phyloP scores from a whole-genome alignment of 2,888 invertebrate genomes.

The Petrophora chlorosata region DNA sequence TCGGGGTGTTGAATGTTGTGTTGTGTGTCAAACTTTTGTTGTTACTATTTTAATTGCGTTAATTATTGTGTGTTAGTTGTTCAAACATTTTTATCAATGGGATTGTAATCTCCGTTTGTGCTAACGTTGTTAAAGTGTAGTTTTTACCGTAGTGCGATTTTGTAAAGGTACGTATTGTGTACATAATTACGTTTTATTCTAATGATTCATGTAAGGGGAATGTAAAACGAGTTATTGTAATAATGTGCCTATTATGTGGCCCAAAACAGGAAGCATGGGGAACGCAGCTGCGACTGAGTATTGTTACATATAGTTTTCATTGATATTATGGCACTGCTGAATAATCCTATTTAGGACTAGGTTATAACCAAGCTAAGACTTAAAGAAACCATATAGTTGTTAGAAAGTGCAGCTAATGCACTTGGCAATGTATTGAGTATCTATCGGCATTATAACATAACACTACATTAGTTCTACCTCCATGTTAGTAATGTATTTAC shows the following conservation, averaged over 20 bases:
- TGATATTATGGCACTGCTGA: constrained; percentile 26
- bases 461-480: background rate
- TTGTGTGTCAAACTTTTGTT: constrained; percentile 80
- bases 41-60: constrained; percentile 65
- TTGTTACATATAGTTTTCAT: constrained; percentile 31
- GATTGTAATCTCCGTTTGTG: constrained; percentile 47
- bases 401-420: constrained; percentile 25
- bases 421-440: constrained; percentile 12
- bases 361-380: constrained; percentile 48
- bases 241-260: constrained; percentile 57
- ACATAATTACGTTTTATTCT: constrained; percentile 52
- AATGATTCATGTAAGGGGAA: constrained; percentile 79
- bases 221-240: constrained; percentile 64
- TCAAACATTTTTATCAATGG: constrained; percentile 62
- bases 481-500: constrained; percentile 3
- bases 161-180: constrained; percentile 56
- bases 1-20: constrained; percentile 50
- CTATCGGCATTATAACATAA: constrained; percentile 8
- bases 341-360: constrained; percentile 50
- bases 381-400: constrained; percentile 51
- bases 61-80: constrained; percentile 52
- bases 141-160: constrained; percentile 42
- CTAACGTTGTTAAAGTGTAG: constrained; percentile 36
- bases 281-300: constrained; percentile 37
- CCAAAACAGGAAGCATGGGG: constrained; percentile 62